Evolutionary conservation across 2,113 vertebrate genomes (phyloP).

Genomic region (Tachysurus vachellii): DNA sequence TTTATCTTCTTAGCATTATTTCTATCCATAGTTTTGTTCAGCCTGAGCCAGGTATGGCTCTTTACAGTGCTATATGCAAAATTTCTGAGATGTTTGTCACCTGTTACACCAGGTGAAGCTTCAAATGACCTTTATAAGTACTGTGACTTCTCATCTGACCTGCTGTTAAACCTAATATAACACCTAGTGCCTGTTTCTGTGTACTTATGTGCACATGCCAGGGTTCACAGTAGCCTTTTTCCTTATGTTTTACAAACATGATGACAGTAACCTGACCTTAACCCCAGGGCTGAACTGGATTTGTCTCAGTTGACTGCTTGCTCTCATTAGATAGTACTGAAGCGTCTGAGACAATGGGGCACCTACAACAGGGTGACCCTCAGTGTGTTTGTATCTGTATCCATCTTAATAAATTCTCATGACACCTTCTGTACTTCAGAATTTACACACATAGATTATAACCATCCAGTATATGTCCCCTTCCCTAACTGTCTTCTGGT

Average conservation of each 20-base stretch:
- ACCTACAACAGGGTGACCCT: conserved; percentile 4
- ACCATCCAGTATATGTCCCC: background rate
- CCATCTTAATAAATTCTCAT: conserved; percentile 14
- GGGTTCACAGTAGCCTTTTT: conserved; percentile 29
- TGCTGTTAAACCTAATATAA: background rate
- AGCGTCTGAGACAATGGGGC: conserved; percentile 20
- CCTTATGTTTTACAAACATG: conserved; percentile 13
- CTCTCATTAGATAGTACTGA: conserved; percentile 34
- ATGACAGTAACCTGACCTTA: conserved; percentile 27
- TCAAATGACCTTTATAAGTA: background rate
- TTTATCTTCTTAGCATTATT: background rate
- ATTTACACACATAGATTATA: conserved; percentile 4
- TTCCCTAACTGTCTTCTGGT: conserved; percentile 15
- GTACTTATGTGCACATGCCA: background rate
- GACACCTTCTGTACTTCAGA: background rate
- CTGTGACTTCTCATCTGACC: conserved; percentile 6
- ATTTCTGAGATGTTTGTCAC: background rate
- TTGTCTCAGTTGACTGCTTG: conserved; percentile 40
- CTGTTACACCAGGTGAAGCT: background rate
- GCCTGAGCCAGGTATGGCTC: background rate
- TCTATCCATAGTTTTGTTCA: background rate
- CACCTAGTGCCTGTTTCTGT: conserved; percentile 3
- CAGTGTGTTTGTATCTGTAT: background rate
- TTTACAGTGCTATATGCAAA: background rate
- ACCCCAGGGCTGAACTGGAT: conserved; percentile 25